phyloP scores from a whole-genome alignment of 64 coral and sea anemone species.

The Acropora tenuis region DNA sequence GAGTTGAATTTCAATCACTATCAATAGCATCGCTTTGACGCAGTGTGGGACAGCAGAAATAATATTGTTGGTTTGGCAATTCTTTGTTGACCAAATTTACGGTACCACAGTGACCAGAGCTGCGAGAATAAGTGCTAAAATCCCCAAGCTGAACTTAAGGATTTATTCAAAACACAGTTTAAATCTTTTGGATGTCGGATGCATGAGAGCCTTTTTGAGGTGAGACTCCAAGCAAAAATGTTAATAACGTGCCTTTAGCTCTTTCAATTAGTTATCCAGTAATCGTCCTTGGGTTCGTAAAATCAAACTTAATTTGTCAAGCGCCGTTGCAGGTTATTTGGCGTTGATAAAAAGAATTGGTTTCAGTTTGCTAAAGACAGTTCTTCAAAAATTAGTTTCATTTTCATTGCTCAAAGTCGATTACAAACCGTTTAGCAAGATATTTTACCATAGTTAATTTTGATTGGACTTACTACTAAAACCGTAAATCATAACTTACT shows the following conservation, averaged over 20 bases:
- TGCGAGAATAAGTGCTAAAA: neutral
- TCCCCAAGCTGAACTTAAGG: neutral
- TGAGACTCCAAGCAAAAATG: neutral
- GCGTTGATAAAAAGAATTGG: too few relatives aligned
- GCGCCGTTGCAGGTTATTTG: too few relatives aligned
- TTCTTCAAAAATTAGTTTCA: too few relatives aligned
- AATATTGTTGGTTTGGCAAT: neutral
- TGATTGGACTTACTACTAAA: too few relatives aligned
- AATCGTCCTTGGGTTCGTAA: too few relatives aligned
- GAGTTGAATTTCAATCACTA: neutral
- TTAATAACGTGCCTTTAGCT: neutral
- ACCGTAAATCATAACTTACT: too few relatives aligned
- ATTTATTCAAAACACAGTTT: neutral
- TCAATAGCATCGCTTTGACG: neutral
- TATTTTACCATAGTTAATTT: too few relatives aligned
- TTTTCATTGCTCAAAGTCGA: too few relatives aligned
- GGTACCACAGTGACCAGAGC: neutral
- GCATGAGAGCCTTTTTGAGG: neutral
- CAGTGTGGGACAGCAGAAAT: neutral
- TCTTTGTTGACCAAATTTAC: neutral
- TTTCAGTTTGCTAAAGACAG: too few relatives aligned
- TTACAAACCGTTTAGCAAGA: too few relatives aligned
- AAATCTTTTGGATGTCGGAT: neutral
- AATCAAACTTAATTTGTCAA: too few relatives aligned
- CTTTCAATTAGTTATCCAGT: too few relatives aligned